These are phyloP conservation scores for Temnothorax unifasciatus DNA, from an alignment of 2,888 invertebrate species.

Conservation along the genomic window DNA sequence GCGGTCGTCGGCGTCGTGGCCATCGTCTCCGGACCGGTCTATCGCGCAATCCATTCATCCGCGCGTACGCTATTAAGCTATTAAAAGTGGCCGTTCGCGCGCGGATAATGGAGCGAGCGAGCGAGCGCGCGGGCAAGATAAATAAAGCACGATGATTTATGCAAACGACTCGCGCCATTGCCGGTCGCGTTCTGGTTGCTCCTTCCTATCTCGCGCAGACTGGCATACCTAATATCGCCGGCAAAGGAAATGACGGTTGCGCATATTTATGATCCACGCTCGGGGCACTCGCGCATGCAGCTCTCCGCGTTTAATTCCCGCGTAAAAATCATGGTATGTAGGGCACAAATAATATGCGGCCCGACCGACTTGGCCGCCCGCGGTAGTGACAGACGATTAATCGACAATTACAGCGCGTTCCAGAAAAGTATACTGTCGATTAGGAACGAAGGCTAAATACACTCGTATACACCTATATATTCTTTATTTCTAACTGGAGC, in stretches of 20 bases:
- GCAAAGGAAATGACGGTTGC: slow-evolving; percentile 66
- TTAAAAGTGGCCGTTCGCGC: slow-evolving; percentile 5
- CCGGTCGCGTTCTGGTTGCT: slow-evolving; percentile 62
- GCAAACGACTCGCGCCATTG: slow-evolving; percentile 64
- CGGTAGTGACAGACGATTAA: slow-evolving; percentile 52
- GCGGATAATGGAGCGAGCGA: slow-evolving; percentile 21
- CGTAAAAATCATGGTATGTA: slow-evolving; percentile 66
- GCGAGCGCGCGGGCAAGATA: slow-evolving; percentile 46
- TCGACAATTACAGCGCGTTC: slow-evolving; percentile 33
- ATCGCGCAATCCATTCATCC: not conserved
- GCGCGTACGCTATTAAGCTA: slow-evolving; percentile 7
- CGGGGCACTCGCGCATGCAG: slow-evolving; percentile 58
- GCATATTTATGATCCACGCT: slow-evolving; percentile 71
- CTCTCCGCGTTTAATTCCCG: slow-evolving; percentile 34
- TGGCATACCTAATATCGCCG: slow-evolving; percentile 66
- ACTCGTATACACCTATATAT: not conserved
- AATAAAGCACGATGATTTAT: slow-evolving; percentile 67
- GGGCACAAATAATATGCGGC: slow-evolving; percentile 60
- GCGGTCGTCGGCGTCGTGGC: not conserved
- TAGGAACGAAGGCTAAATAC: not conserved
- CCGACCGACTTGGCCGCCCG: slow-evolving; percentile 36
- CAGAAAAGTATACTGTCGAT: not conserved
- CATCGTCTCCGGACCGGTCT: not conserved
- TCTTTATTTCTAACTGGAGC: not conserved
- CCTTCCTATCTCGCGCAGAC: slow-evolving; percentile 59